These are phyloP conservation scores for Cromileptes altivelis DNA, from an alignment of 2,113 vertebrate species.

Conservation along the genomic window DNA sequence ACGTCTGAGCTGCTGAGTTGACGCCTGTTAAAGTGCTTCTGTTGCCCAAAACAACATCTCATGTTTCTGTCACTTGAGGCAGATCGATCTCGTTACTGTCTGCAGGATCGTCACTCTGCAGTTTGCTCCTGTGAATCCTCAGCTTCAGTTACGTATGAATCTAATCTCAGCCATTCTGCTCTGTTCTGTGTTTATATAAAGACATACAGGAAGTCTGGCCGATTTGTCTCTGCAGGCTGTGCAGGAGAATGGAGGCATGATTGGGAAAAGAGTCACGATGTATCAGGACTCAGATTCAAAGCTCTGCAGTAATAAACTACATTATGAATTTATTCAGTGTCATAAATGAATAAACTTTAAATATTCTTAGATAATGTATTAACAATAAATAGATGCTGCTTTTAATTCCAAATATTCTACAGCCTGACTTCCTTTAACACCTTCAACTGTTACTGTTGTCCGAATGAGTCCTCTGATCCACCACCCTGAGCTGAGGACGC, in stretches of 20 bases:
- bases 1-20: neutral
- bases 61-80: neutral
- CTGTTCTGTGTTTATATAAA: slow-evolving; percentile 18
- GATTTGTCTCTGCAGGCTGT: neutral
- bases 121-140: slow-evolving; percentile 1
- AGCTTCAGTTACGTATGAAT: slow-evolving; percentile 29
- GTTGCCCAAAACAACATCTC: neutral
- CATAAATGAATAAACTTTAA: too few relatives aligned
- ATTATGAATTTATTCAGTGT: too few relatives aligned
- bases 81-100: neutral
- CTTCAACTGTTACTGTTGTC: too few relatives aligned
- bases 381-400: too few relatives aligned
- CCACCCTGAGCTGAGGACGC: too few relatives aligned
- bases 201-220: neutral
- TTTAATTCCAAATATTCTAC: too few relatives aligned
- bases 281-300: too few relatives aligned
- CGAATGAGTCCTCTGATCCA: too few relatives aligned
- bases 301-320: too few relatives aligned
- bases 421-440: too few relatives aligned
- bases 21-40: neutral
- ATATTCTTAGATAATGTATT: too few relatives aligned
- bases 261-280: neutral
- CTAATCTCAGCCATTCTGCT: slow-evolving; percentile 18
- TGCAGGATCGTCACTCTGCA: neutral
- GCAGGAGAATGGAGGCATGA: neutral